Conservation (phyloP, 2,113 vertebrate genomes). For the Gila orcuttii region DNA sequence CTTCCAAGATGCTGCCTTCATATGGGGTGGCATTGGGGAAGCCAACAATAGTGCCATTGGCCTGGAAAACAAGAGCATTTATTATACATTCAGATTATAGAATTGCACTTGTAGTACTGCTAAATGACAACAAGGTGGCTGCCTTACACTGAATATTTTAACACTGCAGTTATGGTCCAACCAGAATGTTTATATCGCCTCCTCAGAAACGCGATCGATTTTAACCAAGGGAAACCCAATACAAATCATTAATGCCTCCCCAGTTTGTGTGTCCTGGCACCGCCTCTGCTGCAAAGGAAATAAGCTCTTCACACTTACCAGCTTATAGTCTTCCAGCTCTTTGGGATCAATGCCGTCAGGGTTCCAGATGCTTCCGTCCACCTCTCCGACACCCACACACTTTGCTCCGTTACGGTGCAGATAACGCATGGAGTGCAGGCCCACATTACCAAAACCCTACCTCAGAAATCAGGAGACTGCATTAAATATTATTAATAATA, state of each 20-base stretch:
- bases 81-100: not conserved
- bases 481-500: not conserved
- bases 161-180: not conserved
- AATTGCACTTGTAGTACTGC: not conserved
- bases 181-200: not conserved
- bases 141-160: not conserved
- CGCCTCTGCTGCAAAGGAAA: not conserved
- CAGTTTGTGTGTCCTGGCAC: too few species aligned
- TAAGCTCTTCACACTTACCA: constrained; percentile 73
- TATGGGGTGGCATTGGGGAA: constrained; percentile 88
- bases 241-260: too few species aligned
- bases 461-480: constrained; percentile 10
- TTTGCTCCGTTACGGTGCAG: constrained; percentile 93
- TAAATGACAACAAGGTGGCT: constrained; percentile 42
- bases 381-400: constrained; percentile 89
- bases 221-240: too few species aligned
- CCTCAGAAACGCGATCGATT: too few species aligned
- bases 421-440: constrained; percentile 96
- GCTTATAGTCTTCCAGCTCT: constrained; percentile 92
- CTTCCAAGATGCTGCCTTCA: constrained; percentile 90
- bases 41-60: constrained; percentile 91
- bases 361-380: constrained; percentile 94
- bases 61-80: constrained; percentile 69
- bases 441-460: constrained; percentile 90
- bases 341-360: constrained; percentile 93